Percentiles rank a stretch among this genome's conserved stretches.
phyloP scores from a whole-genome alignment of 1,140 invertebrate species.

The Potamilus streckersoni region DNA sequence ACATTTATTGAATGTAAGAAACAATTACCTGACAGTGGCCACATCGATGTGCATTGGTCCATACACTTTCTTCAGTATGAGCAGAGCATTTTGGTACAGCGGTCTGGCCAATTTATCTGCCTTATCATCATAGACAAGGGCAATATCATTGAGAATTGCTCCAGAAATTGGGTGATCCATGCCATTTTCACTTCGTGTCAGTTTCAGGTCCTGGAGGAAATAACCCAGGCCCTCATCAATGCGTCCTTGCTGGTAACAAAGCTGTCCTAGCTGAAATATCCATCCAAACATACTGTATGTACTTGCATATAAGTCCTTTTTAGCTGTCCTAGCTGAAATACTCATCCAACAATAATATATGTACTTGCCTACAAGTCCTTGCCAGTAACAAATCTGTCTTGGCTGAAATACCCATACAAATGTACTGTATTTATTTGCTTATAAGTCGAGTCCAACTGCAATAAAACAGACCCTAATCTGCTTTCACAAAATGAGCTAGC shows the following conservation, averaged over 20 bases:
- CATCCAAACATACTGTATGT: neutral
- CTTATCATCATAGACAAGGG: conserved; percentile 51
- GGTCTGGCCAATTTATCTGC: conserved; percentile 38
- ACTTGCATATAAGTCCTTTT: neutral
- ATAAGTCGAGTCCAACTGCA: no score
- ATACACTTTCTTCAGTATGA: conserved; percentile 39
- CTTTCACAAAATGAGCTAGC: no score
- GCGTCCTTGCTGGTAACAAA: conserved; percentile 45
- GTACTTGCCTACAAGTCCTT: no score
- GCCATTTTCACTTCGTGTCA: conserved; percentile 47
- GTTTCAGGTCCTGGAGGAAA: conserved; percentile 47
- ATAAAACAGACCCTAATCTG: no score
- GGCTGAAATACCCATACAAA: no score
- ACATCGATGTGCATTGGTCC: conserved; percentile 43
- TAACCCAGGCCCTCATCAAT: conserved; percentile 47
- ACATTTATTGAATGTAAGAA: neutral
- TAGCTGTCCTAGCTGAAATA: neutral
- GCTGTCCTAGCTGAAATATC: conserved; percentile 43
- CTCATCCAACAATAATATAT: neutral
- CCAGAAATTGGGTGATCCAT: conserved; percentile 43
- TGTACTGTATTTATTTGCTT: no score
- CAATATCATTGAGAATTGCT: conserved; percentile 43
- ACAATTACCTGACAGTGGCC: conserved; percentile 42
- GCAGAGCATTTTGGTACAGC: conserved; percentile 44
- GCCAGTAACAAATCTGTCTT: no score